Evolutionary conservation across 2,113 vertebrate species (phyloP), one percentile per base, ranked within the genome.

Genomic region (Protobothrops mucrosquamatus): DNA sequence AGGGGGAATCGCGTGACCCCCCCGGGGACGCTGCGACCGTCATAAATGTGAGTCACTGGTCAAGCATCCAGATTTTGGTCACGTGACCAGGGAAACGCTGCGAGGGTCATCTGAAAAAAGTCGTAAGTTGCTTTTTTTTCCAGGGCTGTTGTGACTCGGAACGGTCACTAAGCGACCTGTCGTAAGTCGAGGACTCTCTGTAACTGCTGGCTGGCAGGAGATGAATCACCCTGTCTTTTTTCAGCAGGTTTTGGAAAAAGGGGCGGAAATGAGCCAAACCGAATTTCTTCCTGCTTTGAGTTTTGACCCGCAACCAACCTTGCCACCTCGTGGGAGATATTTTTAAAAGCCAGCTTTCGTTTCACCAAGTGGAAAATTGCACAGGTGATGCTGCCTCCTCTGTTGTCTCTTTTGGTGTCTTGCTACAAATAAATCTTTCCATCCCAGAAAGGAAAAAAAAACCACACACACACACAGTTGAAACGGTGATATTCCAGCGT

Each of bases 81-180:
- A 3, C 0, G 10, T 61, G 59, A 26, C 3, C 1, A 1, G 6
- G 4, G 56, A 7, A 20, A 61, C 9, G 24, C 24, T 24, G 23
- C 23, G 9, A 10, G 2, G 24, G 61, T 64, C 61, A 1, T 5
- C 26, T 64, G 61, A 14, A 64, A 29, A 64, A 64, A 1, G 1
- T 29, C 11, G 1, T 12, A 12, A 29, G 61, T n/a, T 26, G 0
- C 2, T 29, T 64, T 29, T 64, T 29, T 12, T 51, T 0, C 48
- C 61, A 29, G 26, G 1, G 26, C 3, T 4, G 11, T n/a, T 14
- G 26, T 64, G 29, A 64, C 26, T 64, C 12, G 1, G 26, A 64
- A 64, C 59, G 11, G 26, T 64, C 61, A 2, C 26, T 29, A 14
- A 64, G 24, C 4, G 2, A 24, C 24, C 9, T 9, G 15, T 15